Evolutionary conservation across 2,888 invertebrate genomes (phyloP).

Genomic region (Dicyrtoma fusca): DNA sequence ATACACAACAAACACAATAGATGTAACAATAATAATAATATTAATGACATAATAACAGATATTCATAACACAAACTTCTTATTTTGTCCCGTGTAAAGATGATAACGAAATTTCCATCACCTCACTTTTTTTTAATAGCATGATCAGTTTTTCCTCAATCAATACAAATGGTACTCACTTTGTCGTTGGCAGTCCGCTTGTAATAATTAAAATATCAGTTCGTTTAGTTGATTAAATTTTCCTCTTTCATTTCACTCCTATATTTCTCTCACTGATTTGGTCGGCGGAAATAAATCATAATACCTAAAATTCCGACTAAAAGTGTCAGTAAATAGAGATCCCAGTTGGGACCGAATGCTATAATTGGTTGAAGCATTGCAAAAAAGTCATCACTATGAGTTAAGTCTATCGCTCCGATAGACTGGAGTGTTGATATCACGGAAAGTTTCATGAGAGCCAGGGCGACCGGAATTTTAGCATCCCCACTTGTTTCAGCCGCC

Average conservation of each 20-base stretch:
- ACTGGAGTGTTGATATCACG: slow-evolving; percentile 73
- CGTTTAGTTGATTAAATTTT: slow-evolving; percentile 2
- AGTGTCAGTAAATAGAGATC: slow-evolving; percentile 87
- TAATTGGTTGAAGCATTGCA: slow-evolving; percentile 47
- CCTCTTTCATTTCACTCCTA: not conserved
- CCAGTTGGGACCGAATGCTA: slow-evolving; percentile 79
- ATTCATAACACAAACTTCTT: not conserved
- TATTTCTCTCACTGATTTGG: slow-evolving; percentile 60
- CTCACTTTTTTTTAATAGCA: not conserved
- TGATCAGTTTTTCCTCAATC: not conserved
- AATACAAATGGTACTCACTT: too few relatives aligned
- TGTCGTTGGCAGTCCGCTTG: too few relatives aligned
- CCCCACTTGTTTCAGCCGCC: slow-evolving; percentile 88
- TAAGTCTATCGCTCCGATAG: slow-evolving; percentile 64
- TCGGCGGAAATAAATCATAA: slow-evolving; percentile 78
- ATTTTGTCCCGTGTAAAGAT: too few relatives aligned
- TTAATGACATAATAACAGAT: too few relatives aligned
- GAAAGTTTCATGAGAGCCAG: slow-evolving; percentile 85
- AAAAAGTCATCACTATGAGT: slow-evolving; percentile 58
- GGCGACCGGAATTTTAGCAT: slow-evolving; percentile 92
- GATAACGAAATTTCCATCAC: not conserved
- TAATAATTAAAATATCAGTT: too few relatives aligned
- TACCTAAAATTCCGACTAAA: slow-evolving; percentile 78
- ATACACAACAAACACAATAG: too few relatives aligned
- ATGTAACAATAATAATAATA: too few relatives aligned